phyloP scores from a whole-genome alignment of 1,140 invertebrate genomes.

The Aethina tumida region DNA sequence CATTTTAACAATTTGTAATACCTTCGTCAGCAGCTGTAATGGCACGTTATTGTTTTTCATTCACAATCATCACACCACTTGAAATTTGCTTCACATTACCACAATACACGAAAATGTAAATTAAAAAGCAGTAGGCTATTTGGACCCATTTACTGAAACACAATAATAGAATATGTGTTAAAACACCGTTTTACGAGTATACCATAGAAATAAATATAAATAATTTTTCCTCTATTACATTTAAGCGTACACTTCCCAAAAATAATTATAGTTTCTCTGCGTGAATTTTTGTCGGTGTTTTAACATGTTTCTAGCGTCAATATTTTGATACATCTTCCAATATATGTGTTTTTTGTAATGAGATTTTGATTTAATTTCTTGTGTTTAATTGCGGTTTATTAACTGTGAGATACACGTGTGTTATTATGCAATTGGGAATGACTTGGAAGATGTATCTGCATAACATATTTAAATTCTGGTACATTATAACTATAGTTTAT shows the following conservation, averaged over 20 bases:
- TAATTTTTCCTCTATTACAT: constrained; percentile 6
- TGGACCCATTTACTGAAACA: constrained; percentile 27
- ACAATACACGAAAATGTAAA: constrained; percentile 1
- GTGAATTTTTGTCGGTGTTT: constrained; percentile 16
- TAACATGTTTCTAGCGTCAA: no score
- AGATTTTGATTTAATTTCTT: background rate
- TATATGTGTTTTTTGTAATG: constrained; percentile 1
- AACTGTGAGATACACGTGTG: background rate
- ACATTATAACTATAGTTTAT: constrained; percentile 9
- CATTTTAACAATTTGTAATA: background rate
- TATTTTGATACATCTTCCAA: no score
- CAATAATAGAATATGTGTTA: constrained; percentile 16
- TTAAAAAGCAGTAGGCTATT: constrained; percentile 23
- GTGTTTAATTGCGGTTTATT: background rate
- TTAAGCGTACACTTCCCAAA: constrained; percentile 25
- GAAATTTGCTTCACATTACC: background rate
- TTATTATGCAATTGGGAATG: background rate
- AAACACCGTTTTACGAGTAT: constrained; percentile 18
- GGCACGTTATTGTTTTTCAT: background rate
- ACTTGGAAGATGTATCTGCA: constrained; percentile 5
- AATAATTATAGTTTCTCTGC: constrained; percentile 6
- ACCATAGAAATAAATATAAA: constrained; percentile 9
- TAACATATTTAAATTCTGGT: background rate
- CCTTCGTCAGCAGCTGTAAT: background rate
- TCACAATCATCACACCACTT: background rate